A percentile compares a stretch with the other conserved stretches of the same genome.
phyloP scores from a whole-genome alignment of 2,797 vertebrate species.

The Anas georgica region DNA sequence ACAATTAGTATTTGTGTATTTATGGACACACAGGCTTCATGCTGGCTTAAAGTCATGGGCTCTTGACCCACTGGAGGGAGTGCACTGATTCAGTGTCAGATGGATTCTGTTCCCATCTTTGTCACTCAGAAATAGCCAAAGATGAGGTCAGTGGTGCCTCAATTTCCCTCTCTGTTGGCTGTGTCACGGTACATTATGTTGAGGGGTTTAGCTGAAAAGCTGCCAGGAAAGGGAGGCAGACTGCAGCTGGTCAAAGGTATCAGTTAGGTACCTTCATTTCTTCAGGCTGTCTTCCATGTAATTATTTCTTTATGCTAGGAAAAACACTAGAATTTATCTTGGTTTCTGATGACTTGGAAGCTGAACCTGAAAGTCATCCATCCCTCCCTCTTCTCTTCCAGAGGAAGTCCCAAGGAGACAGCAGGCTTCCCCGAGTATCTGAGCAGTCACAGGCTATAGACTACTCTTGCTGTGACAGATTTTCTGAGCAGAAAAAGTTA shows the following conservation, averaged over 20 bases:
- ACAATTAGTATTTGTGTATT: not conserved
- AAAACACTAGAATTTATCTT: not conserved
- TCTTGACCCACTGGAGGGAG: not conserved
- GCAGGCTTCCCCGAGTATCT: not conserved
- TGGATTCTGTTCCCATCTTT: not conserved
- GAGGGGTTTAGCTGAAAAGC: not conserved
- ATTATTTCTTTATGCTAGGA: not conserved
- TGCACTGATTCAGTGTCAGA: not conserved
- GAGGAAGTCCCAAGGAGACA: not conserved
- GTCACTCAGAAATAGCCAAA: not conserved
- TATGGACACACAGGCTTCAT: not conserved
- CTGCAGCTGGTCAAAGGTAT: not conserved
- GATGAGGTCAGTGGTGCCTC: not conserved
- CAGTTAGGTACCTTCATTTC: not conserved
- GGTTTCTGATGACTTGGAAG: not conserved
- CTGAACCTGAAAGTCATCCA: not conserved
- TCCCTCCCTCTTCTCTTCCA: not conserved
- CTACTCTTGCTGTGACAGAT: not conserved
- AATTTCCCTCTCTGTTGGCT: not conserved
- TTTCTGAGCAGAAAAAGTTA: not conserved
- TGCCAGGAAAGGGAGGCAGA: not conserved
- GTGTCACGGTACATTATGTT: accelerated
- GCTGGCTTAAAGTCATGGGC: not conserved
- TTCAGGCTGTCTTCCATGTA: not conserved
- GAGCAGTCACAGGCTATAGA: not conserved